Conservation (phyloP, 2,113 vertebrate genomes). For the Vidua macroura region DNA sequence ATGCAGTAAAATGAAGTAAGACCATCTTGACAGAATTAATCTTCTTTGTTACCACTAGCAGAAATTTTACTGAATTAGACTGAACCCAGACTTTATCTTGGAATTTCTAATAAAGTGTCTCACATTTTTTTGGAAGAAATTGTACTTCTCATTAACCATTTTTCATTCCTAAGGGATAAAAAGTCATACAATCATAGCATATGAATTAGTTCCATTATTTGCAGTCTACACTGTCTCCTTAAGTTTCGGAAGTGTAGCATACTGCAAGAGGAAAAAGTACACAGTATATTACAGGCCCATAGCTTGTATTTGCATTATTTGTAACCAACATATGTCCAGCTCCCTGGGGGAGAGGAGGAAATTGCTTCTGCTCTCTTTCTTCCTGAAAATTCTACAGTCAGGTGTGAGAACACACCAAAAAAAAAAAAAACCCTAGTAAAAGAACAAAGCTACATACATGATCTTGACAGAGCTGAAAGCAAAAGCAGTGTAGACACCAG, state of each 20-base stretch:
- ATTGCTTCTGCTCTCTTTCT: background rate
- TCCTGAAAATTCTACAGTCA: background rate
- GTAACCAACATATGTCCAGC: background rate
- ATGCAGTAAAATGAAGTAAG: background rate
- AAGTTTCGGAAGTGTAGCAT: background rate
- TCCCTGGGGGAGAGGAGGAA: background rate
- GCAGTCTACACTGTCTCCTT: background rate
- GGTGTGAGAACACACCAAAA: background rate
- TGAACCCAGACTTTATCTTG: background rate
- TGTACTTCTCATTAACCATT: background rate
- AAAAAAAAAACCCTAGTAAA: background rate
- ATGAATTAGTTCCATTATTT: background rate
- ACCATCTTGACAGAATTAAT: background rate
- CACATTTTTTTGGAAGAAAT: background rate
- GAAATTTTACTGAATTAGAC: background rate
- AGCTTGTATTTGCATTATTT: background rate
- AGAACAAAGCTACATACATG: background rate
- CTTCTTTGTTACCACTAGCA: background rate
- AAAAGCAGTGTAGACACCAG: background rate
- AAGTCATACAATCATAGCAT: background rate
- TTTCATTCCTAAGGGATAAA: background rate
- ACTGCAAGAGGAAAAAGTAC: background rate
- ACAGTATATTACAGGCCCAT: background rate
- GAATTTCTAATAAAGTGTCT: background rate
- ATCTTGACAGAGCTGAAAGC: background rate